Evolutionary conservation across 2,113 vertebrate genomes (phyloP).

Genomic region (Chaetodon trifascialis): DNA sequence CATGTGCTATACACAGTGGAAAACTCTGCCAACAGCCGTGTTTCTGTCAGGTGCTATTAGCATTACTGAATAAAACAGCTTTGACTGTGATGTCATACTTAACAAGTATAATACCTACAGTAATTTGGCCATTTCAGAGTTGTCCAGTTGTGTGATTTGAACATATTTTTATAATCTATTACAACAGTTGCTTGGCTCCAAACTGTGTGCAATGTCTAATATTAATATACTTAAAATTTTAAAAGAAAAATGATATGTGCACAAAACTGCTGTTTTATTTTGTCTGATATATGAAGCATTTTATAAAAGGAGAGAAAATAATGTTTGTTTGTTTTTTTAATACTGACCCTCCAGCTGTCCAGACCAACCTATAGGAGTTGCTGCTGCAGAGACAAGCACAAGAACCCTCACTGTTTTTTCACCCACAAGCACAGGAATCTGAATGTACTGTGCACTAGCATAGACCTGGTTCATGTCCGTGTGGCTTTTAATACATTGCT

Average conservation of each 20-base stretch:
- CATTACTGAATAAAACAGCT: neutral
- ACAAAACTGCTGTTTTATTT: neutral
- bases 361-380: no score
- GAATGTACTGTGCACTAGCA: neutral
- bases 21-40: neutral
- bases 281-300: neutral
- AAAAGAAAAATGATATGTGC: neutral
- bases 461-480: neutral
- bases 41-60: neutral
- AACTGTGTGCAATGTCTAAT: no score
- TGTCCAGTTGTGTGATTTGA: neutral
- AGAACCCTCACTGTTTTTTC: no score
- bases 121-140: neutral
- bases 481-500: neutral
- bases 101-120: neutral
- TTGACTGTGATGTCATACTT: neutral
- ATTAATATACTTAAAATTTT: neutral
- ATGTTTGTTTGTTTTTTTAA: constrained; percentile 15
- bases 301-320: neutral
- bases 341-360: neutral
- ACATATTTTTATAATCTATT: neutral
- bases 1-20: neutral
- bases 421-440: no score
- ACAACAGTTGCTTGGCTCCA: no score
- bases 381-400: no score